Percentiles rank a stretch among this genome's conserved stretches.
These are phyloP conservation scores for Anoncus sp. DNA, from an alignment of 2,888 invertebrate species.

Conservation along the genomic window DNA sequence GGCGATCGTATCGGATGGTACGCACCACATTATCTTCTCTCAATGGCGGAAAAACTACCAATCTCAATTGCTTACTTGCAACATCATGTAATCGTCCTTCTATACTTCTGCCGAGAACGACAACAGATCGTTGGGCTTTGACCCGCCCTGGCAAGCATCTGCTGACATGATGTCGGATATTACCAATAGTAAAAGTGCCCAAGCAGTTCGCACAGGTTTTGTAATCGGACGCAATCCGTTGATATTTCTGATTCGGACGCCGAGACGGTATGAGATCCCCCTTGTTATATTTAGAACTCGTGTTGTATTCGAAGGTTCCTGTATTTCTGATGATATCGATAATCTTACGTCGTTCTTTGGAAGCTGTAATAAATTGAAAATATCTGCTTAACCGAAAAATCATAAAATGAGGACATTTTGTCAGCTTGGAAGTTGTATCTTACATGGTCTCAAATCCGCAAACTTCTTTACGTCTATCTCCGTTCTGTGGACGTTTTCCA, in stretches of 20 bases:
- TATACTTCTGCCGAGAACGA: neutral
- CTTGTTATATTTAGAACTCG: neutral
- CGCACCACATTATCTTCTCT: constrained; percentile 16
- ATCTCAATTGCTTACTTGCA: neutral
- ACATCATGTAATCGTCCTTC: neutral
- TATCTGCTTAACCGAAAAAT: neutral
- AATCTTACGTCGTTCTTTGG: neutral
- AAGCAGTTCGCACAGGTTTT: neutral
- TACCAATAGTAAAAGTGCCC: neutral
- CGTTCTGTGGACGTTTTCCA: neutral
- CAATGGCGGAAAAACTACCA: constrained; percentile 13
- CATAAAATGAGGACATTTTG: neutral
- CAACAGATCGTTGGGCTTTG: neutral
- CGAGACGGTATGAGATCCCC: neutral
- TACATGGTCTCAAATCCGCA: constrained; percentile 4
- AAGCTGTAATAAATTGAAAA: constrained; percentile 1
- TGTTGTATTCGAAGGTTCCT: neutral
- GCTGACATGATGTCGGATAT: neutral
- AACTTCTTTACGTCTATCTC: constrained; percentile 5
- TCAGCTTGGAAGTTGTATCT: too few species aligned
- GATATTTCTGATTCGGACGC: neutral
- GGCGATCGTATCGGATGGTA: constrained; percentile 9
- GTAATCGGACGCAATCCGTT: neutral
- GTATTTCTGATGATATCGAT: neutral
- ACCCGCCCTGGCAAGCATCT: neutral